A percentile compares a stretch with the other conserved stretches of the same genome.
Evolutionary conservation across 1,140 invertebrate species (phyloP).

Genomic region (Drosophila sp.): DNA sequence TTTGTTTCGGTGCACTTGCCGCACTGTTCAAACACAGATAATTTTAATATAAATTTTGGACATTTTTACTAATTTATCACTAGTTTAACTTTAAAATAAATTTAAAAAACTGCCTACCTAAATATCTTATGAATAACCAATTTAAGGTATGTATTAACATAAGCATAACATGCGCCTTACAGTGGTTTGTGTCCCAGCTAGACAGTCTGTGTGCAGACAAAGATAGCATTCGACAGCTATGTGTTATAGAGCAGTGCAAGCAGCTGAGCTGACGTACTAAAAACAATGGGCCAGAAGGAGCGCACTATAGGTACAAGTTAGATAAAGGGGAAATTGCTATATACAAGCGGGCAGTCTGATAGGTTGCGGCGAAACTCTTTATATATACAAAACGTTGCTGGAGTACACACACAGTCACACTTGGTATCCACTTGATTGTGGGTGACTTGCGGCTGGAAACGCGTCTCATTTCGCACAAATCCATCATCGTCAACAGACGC

Average conservation of each 20-base stretch:
- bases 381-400: slow-evolving; percentile 28
- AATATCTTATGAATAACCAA: background rate
- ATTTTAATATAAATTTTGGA: background rate
- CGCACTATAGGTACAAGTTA: background rate
- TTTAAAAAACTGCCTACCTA: no score
- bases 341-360: slow-evolving; percentile 19
- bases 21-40: no score
- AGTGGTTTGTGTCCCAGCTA: slow-evolving; percentile 58
- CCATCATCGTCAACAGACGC: slow-evolving; percentile 73
- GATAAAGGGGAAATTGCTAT: slow-evolving; percentile 57
- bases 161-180: slow-evolving; percentile 33
- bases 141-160: background rate
- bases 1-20: no score
- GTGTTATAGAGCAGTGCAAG: slow-evolving; percentile 11
- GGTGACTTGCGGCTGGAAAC: slow-evolving; percentile 19
- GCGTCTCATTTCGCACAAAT: slow-evolving; percentile 59
- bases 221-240: slow-evolving; percentile 1
- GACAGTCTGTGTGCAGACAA: background rate
- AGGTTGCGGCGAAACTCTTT: slow-evolving; percentile 17
- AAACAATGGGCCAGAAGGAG: slow-evolving; percentile 6
- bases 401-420: background rate
- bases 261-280: background rate
- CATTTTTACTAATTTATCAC: background rate
- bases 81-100: background rate
- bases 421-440: slow-evolving; percentile 22